These are phyloP conservation scores for Phortica magna DNA, from an alignment of 2,888 invertebrate species.

Conservation along the genomic window DNA sequence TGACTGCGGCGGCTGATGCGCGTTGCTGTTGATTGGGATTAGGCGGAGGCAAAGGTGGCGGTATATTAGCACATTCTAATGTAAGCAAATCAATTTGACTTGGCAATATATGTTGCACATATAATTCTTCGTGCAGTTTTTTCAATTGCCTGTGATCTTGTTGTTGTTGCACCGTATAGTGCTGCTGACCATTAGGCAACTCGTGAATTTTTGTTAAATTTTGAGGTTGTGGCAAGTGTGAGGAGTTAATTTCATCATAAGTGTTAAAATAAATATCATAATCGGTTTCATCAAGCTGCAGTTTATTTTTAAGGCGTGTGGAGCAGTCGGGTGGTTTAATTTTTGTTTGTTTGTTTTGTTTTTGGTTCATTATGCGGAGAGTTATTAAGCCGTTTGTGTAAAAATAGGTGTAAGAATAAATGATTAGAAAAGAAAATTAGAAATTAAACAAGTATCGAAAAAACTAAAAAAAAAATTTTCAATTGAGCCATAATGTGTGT, in stretches of 20 bases:
- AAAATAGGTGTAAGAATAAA: too few species aligned
- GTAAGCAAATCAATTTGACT: slow-evolving; percentile 35
- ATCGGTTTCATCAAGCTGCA: slow-evolving; percentile 59
- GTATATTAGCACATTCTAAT: slow-evolving; percentile 36
- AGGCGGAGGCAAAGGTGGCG: slow-evolving; percentile 51
- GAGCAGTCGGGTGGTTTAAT: slow-evolving; percentile 44
- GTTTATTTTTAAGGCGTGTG: slow-evolving; percentile 34
- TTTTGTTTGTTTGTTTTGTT: slow-evolving; percentile 26
- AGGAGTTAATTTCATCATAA: slow-evolving; percentile 68
- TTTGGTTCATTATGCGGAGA: not conserved
- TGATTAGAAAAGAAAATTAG: not conserved
- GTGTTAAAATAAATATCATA: slow-evolving; percentile 69
- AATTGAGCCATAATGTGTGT: slow-evolving; percentile 36
- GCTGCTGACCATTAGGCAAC: slow-evolving; percentile 49
- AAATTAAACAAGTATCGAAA: slow-evolving; percentile 47
- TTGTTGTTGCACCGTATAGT: slow-evolving; percentile 16
- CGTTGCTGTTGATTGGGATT: slow-evolving; percentile 49
- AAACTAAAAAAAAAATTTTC: slow-evolving; percentile 54
- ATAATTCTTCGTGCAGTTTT: slow-evolving; percentile 33
- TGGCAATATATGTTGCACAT: slow-evolving; percentile 39
- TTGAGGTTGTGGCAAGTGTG: not conserved
- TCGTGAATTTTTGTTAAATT: not conserved
- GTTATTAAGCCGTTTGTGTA: too few species aligned
- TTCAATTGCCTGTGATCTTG: slow-evolving; percentile 44
- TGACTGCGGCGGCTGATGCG: slow-evolving; percentile 20